Evolutionary conservation across 2,113 vertebrate genomes (phyloP).

Genomic region (Procavia capensis): DNA sequence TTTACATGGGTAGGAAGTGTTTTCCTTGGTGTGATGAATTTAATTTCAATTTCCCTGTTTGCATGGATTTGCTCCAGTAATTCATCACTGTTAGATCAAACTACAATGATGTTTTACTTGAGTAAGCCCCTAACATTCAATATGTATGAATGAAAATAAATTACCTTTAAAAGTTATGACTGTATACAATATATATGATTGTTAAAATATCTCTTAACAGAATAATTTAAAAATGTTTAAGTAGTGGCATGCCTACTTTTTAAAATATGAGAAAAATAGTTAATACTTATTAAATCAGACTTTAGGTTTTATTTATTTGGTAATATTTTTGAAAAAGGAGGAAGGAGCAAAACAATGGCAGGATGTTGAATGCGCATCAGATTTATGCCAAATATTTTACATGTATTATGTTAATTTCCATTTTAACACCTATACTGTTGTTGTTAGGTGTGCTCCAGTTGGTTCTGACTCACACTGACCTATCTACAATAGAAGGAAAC

Average conservation of each 20-base stretch:
- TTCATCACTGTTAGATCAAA: slow-evolving; percentile 88
- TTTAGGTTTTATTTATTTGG: not conserved
- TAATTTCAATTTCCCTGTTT: slow-evolving; percentile 89
- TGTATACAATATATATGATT: slow-evolving; percentile 45
- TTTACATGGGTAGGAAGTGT: slow-evolving; percentile 87
- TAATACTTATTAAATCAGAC: not conserved
- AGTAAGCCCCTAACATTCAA: slow-evolving; percentile 78
- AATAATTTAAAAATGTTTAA: slow-evolving; percentile 29
- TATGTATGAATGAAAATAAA: slow-evolving; percentile 85
- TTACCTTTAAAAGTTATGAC: slow-evolving; percentile 52
- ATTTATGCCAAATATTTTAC: not conserved
- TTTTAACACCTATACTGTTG: not conserved
- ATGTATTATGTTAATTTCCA: not conserved
- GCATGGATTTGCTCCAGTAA: slow-evolving; percentile 86
- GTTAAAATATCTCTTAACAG: slow-evolving; percentile 42
- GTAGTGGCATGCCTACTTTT: not conserved
- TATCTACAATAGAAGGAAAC: too few species aligned
- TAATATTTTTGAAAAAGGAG: not conserved
- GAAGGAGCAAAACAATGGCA: not conserved
- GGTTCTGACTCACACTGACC: too few species aligned
- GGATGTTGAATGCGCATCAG: not conserved
- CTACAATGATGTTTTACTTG: slow-evolving; percentile 83
- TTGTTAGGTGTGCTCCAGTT: too few species aligned
- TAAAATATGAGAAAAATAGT: slow-evolving; percentile 4
- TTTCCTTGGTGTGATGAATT: slow-evolving; percentile 88